Evolutionary conservation across 1,140 invertebrate species (phyloP), one percentile per base, ranked within the genome.

Genomic region (Drosophila repletoides): DNA sequence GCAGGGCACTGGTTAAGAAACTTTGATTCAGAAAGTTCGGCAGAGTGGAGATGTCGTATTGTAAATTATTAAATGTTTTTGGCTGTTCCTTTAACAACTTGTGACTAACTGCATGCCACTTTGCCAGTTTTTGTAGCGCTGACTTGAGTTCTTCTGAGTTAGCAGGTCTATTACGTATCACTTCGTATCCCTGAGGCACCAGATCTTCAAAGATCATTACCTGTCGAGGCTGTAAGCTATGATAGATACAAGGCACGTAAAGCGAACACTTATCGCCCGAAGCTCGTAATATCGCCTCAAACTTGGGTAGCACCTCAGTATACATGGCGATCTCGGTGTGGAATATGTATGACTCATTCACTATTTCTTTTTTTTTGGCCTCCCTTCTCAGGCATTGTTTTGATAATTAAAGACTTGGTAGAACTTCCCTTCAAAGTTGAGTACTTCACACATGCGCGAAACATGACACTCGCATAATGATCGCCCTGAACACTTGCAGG

Each of bases 391-490:
- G 76, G 65, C 61, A 80, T 49, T 9, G 72, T 72, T 29, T 80
- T 80, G 2, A 79, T 19, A 2, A 80, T 69, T 9, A 76, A 26
- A 0, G 72, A 72, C 41, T 59, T 60, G 7, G 5, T 26, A 19
- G 5, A 9, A 5, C 2, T 15, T 10, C n/a, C 40, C 9, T 17
- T 43, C 3, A 3, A 1, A 0, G 14, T 22, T 2, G 41, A 45
- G n/a, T 48, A 68, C 19, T 53, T 10, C 2, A 76, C 34, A 0
- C 2, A 5, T 2, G 43, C 59, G 0, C 76, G 61, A 26, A 80
- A 80, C 61, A 80, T 73, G 22, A 80, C 49, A 38, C 76, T 76
- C 1, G 65, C 76, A 65, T 76, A 80, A 5, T 80, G 73, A 76
- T 80, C 76, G 3, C 76, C 76, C 15, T 73, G 64, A 10, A 45